Percentiles rank a stretch among this genome's conserved stretches.
These are phyloP conservation scores for Acanthaster planci DNA, from an alignment of 35 echinoderm and acorn worm genomes.

Conservation along the genomic window DNA sequence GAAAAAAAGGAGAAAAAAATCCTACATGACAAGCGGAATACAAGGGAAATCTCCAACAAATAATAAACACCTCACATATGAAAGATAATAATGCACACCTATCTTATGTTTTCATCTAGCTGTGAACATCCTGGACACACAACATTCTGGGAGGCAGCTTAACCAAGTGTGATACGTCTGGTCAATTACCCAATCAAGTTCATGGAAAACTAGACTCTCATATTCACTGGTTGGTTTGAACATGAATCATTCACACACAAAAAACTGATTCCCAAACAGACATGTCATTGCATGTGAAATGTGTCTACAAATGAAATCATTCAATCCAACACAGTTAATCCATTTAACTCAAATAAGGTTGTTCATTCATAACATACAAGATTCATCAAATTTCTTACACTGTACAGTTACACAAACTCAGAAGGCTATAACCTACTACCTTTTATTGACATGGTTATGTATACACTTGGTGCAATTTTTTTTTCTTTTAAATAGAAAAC, in stretches of 20 bases:
- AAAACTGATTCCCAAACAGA: background rate
- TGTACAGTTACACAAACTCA: constrained; percentile 32
- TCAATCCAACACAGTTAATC: background rate
- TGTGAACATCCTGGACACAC: too few relatives aligned
- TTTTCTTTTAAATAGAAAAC: constrained; percentile 26
- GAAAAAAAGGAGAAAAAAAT: too few relatives aligned
- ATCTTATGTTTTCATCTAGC: too few relatives aligned
- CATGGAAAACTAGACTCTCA: too few relatives aligned
- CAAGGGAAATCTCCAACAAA: too few relatives aligned
- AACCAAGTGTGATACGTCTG: too few relatives aligned
- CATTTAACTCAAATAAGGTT: background rate
- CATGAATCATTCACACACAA: constrained; percentile 17
- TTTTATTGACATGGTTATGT: constrained; percentile 18
- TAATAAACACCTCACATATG: too few relatives aligned
- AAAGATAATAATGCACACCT: too few relatives aligned
- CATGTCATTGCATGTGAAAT: background rate
- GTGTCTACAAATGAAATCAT: constrained; percentile 12
- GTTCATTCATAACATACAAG: background rate
- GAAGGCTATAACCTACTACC: background rate
- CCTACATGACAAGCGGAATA: too few relatives aligned
- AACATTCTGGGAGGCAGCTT: too few relatives aligned
- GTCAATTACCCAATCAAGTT: too few relatives aligned
- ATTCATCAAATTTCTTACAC: constrained; percentile 10
- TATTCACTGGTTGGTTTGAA: constrained; percentile 1
- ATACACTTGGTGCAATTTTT: constrained; percentile 33